Conservation (phyloP, 2,888 invertebrate species). For the Erannis defoliaria region DNA sequence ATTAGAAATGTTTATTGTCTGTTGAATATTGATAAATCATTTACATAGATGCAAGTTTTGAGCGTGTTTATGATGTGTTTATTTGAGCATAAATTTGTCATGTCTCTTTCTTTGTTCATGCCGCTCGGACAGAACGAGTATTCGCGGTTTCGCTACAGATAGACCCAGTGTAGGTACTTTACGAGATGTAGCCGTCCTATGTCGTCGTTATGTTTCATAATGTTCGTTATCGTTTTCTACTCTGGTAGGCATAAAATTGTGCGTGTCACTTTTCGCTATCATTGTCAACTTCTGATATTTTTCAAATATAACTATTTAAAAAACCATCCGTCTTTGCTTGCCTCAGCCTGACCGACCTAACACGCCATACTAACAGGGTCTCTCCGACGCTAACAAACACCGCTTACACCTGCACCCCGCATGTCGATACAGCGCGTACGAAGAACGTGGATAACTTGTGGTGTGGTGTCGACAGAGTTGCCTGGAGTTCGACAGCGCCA, state of each 20-base stretch:
- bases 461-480: constrained; percentile 75
- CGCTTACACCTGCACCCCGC: constrained; percentile 19
- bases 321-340: constrained; percentile 72
- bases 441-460: constrained; percentile 44
- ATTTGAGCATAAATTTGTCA: constrained; percentile 64
- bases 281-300: constrained; percentile 73
- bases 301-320: constrained; percentile 71
- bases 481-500: constrained; percentile 85
- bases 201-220: constrained; percentile 38
- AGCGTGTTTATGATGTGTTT: constrained; percentile 70
- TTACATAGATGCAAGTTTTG: constrained; percentile 69
- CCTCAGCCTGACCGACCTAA: constrained; percentile 60
- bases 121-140: constrained; percentile 81
- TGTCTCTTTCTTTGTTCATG: constrained; percentile 69
- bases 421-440: not conserved
- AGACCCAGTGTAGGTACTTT: constrained; percentile 51
- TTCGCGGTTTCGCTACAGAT: constrained; percentile 81
- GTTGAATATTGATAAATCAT: constrained; percentile 74
- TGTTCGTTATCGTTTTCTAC: constrained; percentile 62
- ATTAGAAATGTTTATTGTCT: constrained; percentile 71
- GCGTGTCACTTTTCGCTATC: constrained; percentile 68
- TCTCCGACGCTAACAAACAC: constrained; percentile 40
- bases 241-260: constrained; percentile 71
- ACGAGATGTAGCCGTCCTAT: constrained; percentile 37
- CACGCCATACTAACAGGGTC: constrained; percentile 31